Base-by-base conservation (phyloP, 2,888 invertebrate genomes). In the Noctua fimbriata region DNA sequence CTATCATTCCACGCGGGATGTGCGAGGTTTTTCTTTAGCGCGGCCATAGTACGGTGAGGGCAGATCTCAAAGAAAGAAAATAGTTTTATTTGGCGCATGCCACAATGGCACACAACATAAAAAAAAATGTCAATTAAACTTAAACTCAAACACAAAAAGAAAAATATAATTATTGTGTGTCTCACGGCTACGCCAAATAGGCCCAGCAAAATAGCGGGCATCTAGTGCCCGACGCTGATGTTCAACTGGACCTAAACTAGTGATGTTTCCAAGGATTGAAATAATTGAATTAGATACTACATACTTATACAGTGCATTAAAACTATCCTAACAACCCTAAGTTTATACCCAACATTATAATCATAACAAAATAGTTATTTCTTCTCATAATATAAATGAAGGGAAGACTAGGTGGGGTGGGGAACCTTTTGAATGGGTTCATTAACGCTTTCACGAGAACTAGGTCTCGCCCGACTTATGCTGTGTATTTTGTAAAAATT, bases 391-490 rank as follows among this genome's bases (percentile, higher is more conserved):
- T 79, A 82, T 80, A 65, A 81, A 77, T 70, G 67, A 81, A 79
- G 78, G 75, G 78, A 87, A 44, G 44, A 90, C 90, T 90, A 89
- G 90, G 90, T 86, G 91, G 86, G 90, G 92, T 90, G 83, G 88
- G 84, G 84, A 92, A 91, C 92, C 89, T 92, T 93, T 92, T 94
- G 91, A 93, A 93, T 94, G 89, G 90, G 92, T 92, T 94, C 94
- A 92, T 94, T 93, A 93, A 91, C 89, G 93, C 91, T 91, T 87
- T 86, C 82, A 89, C 87, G 84, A 89, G 89, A 93, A 92, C 90
- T 89, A 89, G 92, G 92, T 90, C 90, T 91, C 88, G 89, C 85
- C 87, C 83, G 88, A 83, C 88, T 86, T 84, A 80, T 80, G 77
- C 84, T 87, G 82, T 78, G 83, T 89, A 88, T 91, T 90, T 88